Evolutionary conservation across 2,797 vertebrate genomes (phyloP), one percentile per base, ranked within the genome.

Genomic region (Macroramphosus scolopax): DNA sequence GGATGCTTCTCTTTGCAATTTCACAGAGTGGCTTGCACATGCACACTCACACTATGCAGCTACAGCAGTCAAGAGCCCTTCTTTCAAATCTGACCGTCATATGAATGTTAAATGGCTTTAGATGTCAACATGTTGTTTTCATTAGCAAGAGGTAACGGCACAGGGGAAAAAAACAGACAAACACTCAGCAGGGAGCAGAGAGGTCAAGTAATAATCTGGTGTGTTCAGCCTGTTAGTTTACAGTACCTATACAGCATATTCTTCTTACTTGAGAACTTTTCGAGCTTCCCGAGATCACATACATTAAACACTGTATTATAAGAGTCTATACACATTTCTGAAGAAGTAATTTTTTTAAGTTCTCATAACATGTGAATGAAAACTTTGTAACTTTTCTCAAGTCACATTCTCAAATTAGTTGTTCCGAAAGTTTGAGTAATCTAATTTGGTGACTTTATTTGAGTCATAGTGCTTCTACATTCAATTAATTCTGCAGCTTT

Each of bases 41-140:
- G n/a, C n/a, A n/a, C n/a, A n/a, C n/a, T n/a, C n/a, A n/a, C n/a
- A n/a, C n/a, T n/a, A n/a, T n/a, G n/a, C n/a, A n/a, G n/a, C n/a
- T n/a, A n/a, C n/a, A n/a, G n/a, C n/a, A n/a, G n/a, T n/a, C n/a
- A n/a, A n/a, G n/a, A 56, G 45, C 17, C 10, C 17, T 17, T 51
- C 57, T 66, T 51, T 64, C 41, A 64, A 49, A 48, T 33, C 47
- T 31, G 61, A 65, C 52, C 51, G 72, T 75, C 78, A 69, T 51
- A 71, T 71, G 38, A 77, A 78, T 76, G 57, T 76, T 57, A 57
- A 76, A 68, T 58, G 42, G 57, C 56, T 75, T 60, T 63, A 76
- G 82, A 83, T 77, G 72, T 70, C 79, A 82, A 61, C 57, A 51
- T 61, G 58, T 66, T 67, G 51, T 63, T 82, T 78, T 73, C 52